Base-by-base conservation (phyloP, 2,797 vertebrate genomes). In the Gymnoscopelus microlampas region DNA sequence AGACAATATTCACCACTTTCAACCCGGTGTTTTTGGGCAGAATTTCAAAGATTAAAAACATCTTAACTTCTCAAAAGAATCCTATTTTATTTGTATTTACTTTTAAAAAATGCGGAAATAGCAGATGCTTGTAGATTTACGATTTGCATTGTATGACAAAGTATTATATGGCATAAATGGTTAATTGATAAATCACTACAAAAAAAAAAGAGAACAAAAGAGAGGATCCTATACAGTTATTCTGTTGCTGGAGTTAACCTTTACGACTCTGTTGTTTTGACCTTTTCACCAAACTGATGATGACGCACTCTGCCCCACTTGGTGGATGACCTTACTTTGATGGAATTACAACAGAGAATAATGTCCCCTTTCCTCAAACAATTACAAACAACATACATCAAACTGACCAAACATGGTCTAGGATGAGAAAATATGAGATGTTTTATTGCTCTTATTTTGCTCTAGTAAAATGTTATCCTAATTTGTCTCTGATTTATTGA, bases 311-410 rank as follows among this genome's bases (percentile, higher is more conserved):
- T 82, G 81, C 64, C 78, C 85, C 78, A 68, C 79, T 84, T 82
- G 76, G 83, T 66, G 76, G 73, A 77, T 91, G 89, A 91, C 90
- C 91, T 92, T 91, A 87, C 89, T 91, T 92, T 92, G 90, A 92
- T 91, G 89, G 87, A 86, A 87, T 87, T 86, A 88, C 76, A 63
- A 80, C 77, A 79, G 69, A 87, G 77, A 83, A 85, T 79, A 83
- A 86, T 83, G 56, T 76, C 54, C 32, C 10, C 6, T 71, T 51
- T 63, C 50, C 47, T 5, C 48, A 78, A 76, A 85, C 75, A 75
- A 81, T 76, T 59, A 63, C 32, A 76, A 79, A 74, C 69, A 58
- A 44, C 15, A 54, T 26, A 11, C 56, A 71, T 70, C 69, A 78
- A 75, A 71, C 26, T 55, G 57, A 44, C 65, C 60, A 35, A 67